Base-by-base conservation (phyloP, 2,113 vertebrate genomes). In the Nannospalax galili region DNA sequence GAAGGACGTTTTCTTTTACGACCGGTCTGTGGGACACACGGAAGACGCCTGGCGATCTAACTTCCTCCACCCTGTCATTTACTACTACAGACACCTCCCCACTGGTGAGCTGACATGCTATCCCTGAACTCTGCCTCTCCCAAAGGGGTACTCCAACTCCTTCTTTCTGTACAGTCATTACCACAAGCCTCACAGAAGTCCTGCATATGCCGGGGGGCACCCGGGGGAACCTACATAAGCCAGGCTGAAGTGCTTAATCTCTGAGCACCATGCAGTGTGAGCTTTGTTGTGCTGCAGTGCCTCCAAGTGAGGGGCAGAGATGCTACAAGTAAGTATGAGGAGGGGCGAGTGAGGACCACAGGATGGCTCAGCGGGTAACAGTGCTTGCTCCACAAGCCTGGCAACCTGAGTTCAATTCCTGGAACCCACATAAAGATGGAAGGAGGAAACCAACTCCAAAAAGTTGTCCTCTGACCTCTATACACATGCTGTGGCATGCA, bases 51-150 rank as follows among this genome's bases (percentile, higher is more conserved):
- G 99, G 99, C 98, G 98, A 93, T 99, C 99, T 11, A 99, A 99
- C 98, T 99, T 99, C 95, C 98, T 99, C 58, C 99, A 99, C 88
- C 99, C 99, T 2, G 99, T 99, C 94, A 98, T 99, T 95, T 99
- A 99, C 94, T 99, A 98, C 96, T 99, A 99, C 95, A 98, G 98
- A 74, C 97, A 3, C 26, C 98, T 99, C 28, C 99, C 99, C 70
- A 99, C 99, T 17, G 99, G 99, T 99, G 94, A 98, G 96, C 45
- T 5, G 24, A 1, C 16, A 81, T 0, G 8, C n/a, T 15, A 10
- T 8, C 32, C 28, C 67, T 2, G 0, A 3, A 4, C 26, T 0
- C 3, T 16, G 45, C 28, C 35, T 69, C 19, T 28, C 40, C 5
- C 0, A 17, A 52, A 69, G 17, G 11, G 40, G 45, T 22, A 3